phyloP scores from a whole-genome alignment of 2,888 invertebrate genomes.

The Amphipoea lucens region DNA sequence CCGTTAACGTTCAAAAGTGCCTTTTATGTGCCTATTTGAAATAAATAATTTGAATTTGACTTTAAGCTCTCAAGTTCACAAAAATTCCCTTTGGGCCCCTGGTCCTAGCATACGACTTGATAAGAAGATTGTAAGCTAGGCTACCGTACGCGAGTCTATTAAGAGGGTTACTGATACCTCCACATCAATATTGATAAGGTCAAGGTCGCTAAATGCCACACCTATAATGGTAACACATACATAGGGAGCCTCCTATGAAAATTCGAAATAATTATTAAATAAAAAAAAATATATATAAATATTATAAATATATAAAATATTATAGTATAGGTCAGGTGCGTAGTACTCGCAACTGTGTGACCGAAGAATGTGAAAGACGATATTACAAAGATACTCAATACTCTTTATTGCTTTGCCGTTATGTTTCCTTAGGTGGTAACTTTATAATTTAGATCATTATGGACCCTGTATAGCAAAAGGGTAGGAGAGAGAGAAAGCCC shows the following conservation, averaged over 20 bases:
- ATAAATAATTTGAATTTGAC: too few species aligned
- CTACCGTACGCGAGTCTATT: too few species aligned
- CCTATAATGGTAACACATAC: not conserved
- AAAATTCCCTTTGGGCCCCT: not conserved
- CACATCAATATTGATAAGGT: conserved; percentile 15
- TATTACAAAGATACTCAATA: not conserved
- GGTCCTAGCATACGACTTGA: not conserved
- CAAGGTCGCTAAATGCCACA: conserved; percentile 27
- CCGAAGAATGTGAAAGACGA: too few species aligned
- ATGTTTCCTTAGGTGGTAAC: too few species aligned
- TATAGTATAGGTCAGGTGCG: not conserved
- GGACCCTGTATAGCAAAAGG: too few species aligned
- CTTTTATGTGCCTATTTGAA: too few species aligned
- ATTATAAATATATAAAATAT: too few species aligned
- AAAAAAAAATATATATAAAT: too few species aligned
- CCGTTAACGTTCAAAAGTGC: not conserved
- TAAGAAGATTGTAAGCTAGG: not conserved
- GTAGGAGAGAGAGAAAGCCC: too few species aligned
- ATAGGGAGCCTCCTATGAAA: not conserved
- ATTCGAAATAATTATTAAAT: not conserved
- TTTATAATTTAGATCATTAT: too few species aligned
- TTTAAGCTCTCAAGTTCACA: not conserved
- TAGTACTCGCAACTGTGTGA: not conserved
- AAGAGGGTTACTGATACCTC: not conserved
- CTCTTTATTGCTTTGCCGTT: too few species aligned